Base-by-base conservation (phyloP, 2,888 invertebrate genomes). In the Macrosiphum euphorbiae region DNA sequence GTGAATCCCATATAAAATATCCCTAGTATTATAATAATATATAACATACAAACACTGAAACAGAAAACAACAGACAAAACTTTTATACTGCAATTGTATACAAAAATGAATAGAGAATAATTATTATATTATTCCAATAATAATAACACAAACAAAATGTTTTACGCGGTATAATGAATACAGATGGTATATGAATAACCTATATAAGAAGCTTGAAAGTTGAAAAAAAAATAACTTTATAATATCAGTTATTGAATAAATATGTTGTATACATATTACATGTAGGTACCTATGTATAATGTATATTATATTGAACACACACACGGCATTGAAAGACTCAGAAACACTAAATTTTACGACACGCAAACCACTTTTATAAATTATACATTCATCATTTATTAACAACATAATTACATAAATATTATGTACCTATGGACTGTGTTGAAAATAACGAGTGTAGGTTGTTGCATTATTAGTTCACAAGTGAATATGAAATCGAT, bases 321-420 rank as follows among this genome's bases (percentile, higher is more conserved):
- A 55, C 88, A 26, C 41, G 88, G 1, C 52, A 87, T 50, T 7
- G 55, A 88, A 52, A 52, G 20, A 35, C 88, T 52, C n/a, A 11
- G 7, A 52, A 52, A 52, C 87, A 20, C 24, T 55, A 24, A 55
- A 88, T n/a, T 88, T 35, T 26, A 35, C 24, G 55, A 55, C 88
- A 55, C 52, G 52, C 52, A 52, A 88, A 88, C 88, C 52, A 88
- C 52, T 88, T 35, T 11, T 52, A 88, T 24, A 88, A 88, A 55
- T 88, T 52, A 41, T 52, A 41, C 35, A 55, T 55, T 88, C 26
- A 41, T 88, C 88, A 88, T 55, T 88, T 55, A 88, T 88, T 88
- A 24, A 41, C 41, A 88, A 26, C 52, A 55, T 55, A 88, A 35
- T 41, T 35, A 26, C 52, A 55, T 55, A 88, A 35, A 55, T 35